Evolutionary conservation across 2,113 vertebrate genomes (phyloP), one percentile per base, ranked within the genome.

Genomic region (Gadus chalcogrammus): DNA sequence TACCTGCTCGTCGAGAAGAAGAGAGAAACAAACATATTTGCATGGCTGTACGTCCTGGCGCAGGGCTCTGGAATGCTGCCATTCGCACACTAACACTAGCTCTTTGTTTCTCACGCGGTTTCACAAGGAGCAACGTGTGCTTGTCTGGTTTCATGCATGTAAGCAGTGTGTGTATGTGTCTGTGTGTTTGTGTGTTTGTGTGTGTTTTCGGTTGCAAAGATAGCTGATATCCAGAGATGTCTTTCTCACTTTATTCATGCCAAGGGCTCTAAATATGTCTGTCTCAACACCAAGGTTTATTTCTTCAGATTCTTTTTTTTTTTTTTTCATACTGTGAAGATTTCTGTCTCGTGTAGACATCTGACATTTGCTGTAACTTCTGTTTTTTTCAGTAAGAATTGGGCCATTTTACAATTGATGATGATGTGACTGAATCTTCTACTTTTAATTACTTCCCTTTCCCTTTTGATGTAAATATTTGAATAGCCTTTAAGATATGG

Each of bases 181-280:
- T 42, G 4, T 42, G 38, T 42, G 42, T 48, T 1, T 48, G 42
- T 48, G 42, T 48, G 2, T 48, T 7, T 13, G 42, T 48, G 42
- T 48, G 42, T 48, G 42, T 48, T 9, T 48, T 48, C 11, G 42
- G 42, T 48, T 9, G 73, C 78, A 84, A 71, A 58, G 80, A 79
- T 70, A 67, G 75, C 55, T 70, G 79, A 84, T 81, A 82, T 64
- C 79, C 78, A 84, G 72, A 80, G 77, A 85, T 82, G 83, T 88
- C 81, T 89, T 89, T 77, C 84, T 81, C 79, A 12, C 70, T 67
- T 80, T 88, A 83, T 89, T 89, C 87, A 58, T 76, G 83, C 72
- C 68, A 12, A n/a, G 53, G 65, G 67, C 63, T 69, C 63, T 77
- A 87, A 88, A 87, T 75, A 79, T 15, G 56, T 69, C 77, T 65